phyloP scores from a whole-genome alignment of 2,888 invertebrate genomes.

The Mantis religiosa region DNA sequence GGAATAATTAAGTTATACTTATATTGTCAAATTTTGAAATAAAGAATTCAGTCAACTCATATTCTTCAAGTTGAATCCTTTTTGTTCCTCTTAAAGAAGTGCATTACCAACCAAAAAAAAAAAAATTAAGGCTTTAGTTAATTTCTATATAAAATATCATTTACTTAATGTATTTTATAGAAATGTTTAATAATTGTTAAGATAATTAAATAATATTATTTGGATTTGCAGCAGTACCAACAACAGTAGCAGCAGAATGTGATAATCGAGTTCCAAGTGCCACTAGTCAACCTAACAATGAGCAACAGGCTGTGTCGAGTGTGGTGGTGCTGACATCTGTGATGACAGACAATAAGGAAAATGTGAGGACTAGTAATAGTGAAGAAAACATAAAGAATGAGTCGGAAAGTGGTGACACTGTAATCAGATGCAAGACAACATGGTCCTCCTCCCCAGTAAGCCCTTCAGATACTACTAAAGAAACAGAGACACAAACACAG shows the following conservation, averaged over 20 bases:
- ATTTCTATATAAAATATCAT: no score
- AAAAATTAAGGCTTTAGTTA: no score
- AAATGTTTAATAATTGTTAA: no score
- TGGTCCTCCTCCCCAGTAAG: background rate
- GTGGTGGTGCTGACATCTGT: constrained; percentile 22
- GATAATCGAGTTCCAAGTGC: constrained; percentile 13
- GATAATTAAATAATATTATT: no score
- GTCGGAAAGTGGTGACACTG: background rate
- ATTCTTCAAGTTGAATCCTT: no score
- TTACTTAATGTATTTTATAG: no score
- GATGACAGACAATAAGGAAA: constrained; percentile 15
- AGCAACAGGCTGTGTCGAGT: constrained; percentile 15
- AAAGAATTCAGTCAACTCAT: no score
- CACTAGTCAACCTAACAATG: constrained; percentile 20
- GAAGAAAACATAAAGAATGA: background rate
- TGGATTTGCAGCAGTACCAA: background rate
- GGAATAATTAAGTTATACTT: no score
- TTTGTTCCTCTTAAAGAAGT: no score
- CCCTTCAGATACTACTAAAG: background rate
- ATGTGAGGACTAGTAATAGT: constrained; percentile 1
- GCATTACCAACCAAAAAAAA: no score
- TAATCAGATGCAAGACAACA: background rate
- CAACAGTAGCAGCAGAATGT: constrained; percentile 16
- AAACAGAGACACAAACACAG: constrained; percentile 21
- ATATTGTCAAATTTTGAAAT: no score